Conservation (phyloP, 2,113 vertebrate species). For the Spea bombifrons region DNA sequence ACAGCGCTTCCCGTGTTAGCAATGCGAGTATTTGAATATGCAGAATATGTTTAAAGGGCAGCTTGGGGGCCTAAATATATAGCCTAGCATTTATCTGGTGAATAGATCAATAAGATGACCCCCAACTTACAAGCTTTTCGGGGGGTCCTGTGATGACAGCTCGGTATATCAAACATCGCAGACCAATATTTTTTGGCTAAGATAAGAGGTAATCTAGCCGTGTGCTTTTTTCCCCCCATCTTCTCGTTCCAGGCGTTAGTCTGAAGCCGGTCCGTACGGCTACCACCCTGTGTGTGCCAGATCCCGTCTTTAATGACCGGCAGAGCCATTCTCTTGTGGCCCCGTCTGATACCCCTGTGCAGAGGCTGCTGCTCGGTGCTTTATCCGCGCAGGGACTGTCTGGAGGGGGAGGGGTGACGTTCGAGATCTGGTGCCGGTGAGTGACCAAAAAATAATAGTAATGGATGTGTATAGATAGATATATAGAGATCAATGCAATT, state of each 20-base stretch:
- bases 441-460: background rate
- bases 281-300: slow-evolving; percentile 83
- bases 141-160: no score
- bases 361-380: slow-evolving; percentile 78
- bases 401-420: slow-evolving; percentile 79
- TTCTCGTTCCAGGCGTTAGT: slow-evolving; percentile 65
- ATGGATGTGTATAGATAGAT: no score
- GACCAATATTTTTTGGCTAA: no score
- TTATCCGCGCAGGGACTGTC: slow-evolving; percentile 66
- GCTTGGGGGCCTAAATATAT: no score
- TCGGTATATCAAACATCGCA: no score
- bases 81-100: no score
- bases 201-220: no score
- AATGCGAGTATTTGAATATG: no score
- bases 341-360: slow-evolving; percentile 81
- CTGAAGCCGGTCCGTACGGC: slow-evolving; percentile 79
- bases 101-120: no score
- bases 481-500: no score
- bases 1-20: background rate
- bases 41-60: no score
- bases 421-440: slow-evolving; percentile 98
- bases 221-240: background rate
- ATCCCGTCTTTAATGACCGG: slow-evolving; percentile 80
- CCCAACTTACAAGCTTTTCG: no score
- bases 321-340: slow-evolving; percentile 78